Base-by-base conservation (phyloP, 2,888 invertebrate species). In the Tortrix viridana region DNA sequence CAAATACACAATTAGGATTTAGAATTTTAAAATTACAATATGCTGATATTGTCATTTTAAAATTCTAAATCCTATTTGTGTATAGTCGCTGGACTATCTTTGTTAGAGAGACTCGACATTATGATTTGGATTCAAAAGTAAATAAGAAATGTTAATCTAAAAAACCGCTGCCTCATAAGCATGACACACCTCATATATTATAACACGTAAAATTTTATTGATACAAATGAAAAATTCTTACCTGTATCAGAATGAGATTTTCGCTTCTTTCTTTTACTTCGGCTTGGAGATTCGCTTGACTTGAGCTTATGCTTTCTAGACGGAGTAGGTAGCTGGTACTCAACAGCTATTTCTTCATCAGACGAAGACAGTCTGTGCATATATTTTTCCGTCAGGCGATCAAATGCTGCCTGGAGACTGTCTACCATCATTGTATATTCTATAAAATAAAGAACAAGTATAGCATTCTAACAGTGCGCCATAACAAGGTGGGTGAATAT, bases 391-490 rank as follows among this genome's bases (percentile, higher is more conserved):
- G 96, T 96, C 14, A 96, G 95, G 67, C 95, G 94, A 71, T 96
- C 95, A 79, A 98, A 97, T 12, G 95, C 96, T 71, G 95, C 93
- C 82, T 96, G 95, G 61, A 98, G 90, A 80, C 95, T 97, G 77
- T 96, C 95, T 9, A 96, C 97, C 97, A 97, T 97, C 80, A 95
- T 95, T 1, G 97, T 97, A 75, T 97, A 97, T 85, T 97, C 97
- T 97, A 85, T 50, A 88, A 81, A 50, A 46, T 54, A 20, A 50
- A 48, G 47, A 57, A 16, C 19, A 20, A 23, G 16, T 23, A 6
- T 26, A 14, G 14, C 6, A 6, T 6, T 6, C 2, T 1, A 6
- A 16, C 2, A 6, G n/a, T 38, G 5, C 26, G 5, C 6, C 5
- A 32, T 32, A 32, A 32, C 32, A 32, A 32, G 12, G 32, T 12